Conservation (phyloP, 2,113 vertebrate species). For the Nymphicus hollandicus region DNA sequence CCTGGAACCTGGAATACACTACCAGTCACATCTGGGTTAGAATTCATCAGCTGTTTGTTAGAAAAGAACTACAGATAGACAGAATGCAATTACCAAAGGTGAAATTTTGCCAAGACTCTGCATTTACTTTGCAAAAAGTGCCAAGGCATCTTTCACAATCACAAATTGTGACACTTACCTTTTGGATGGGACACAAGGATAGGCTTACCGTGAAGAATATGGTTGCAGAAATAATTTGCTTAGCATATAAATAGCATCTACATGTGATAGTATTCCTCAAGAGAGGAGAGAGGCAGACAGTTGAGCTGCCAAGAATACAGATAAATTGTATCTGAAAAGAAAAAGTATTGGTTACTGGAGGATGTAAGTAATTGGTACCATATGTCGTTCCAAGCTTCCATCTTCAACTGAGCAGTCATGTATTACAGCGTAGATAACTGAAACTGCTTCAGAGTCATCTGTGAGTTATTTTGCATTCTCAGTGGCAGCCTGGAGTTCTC, state of each 20-base stretch:
- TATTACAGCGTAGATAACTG: not conserved
- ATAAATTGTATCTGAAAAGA: not conserved
- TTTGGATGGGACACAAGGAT: not conserved
- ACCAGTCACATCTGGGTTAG: not conserved
- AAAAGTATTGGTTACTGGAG: not conserved
- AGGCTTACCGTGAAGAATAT: not conserved
- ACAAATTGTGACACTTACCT: not conserved
- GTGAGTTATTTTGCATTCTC: not conserved
- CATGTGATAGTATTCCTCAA: not conserved
- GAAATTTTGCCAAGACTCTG: not conserved
- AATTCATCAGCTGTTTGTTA: not conserved
- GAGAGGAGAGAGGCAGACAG: not conserved
- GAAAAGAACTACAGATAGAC: not conserved
- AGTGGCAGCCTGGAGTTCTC: not conserved
- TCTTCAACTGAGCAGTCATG: not conserved
- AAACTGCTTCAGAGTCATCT: not conserved
- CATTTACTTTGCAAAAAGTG: not conserved
- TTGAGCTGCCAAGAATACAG: constrained; percentile 17
- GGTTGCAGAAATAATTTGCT: not conserved
- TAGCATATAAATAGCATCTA: not conserved
- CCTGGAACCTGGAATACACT: not conserved
- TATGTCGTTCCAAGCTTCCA: not conserved
- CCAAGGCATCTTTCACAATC: not conserved
- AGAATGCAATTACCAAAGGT: not conserved
- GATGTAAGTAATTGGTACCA: not conserved